phyloP scores from a whole-genome alignment of 2,888 invertebrate species.

The Yponomeuta malinellus region DNA sequence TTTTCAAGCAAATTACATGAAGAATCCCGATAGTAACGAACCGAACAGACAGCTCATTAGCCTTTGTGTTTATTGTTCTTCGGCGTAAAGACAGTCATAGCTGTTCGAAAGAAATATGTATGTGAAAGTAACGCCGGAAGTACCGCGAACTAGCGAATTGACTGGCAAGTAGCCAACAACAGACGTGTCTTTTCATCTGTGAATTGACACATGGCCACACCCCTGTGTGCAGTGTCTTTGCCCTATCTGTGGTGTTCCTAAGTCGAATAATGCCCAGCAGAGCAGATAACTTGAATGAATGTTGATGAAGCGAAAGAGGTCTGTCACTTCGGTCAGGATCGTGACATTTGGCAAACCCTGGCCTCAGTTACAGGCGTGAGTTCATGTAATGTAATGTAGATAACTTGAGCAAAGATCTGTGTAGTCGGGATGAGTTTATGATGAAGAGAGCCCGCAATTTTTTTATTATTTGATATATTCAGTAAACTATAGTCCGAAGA shows the following conservation, averaged over 20 bases:
- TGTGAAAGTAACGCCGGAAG: constrained; percentile 18
- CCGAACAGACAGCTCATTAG: not conserved
- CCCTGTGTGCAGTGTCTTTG: not conserved
- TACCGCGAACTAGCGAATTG: not conserved
- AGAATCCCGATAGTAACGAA: not conserved
- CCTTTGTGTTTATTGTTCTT: constrained; percentile 8
- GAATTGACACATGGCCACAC: not conserved
- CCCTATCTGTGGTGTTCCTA: not conserved
- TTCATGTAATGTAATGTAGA: too few relatives aligned
- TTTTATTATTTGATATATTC: too few relatives aligned
- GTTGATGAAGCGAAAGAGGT: too few relatives aligned
- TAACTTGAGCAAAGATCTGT: too few relatives aligned
- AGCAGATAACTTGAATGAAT: too few relatives aligned
- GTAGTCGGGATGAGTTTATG: too few relatives aligned
- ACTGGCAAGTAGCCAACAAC: constrained; percentile 14
- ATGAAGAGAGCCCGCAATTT: too few relatives aligned
- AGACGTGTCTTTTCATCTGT: constrained; percentile 5
- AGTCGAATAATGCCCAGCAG: not conserved
- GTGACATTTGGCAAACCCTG: too few relatives aligned
- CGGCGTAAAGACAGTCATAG: not conserved
- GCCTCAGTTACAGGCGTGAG: too few relatives aligned
- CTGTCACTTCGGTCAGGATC: too few relatives aligned
- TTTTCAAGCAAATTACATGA: not conserved
- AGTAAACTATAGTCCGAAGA: too few relatives aligned
- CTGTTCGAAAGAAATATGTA: constrained; percentile 18